Base-by-base conservation (phyloP, 2,888 invertebrate species). In the Brachyptera risi region DNA sequence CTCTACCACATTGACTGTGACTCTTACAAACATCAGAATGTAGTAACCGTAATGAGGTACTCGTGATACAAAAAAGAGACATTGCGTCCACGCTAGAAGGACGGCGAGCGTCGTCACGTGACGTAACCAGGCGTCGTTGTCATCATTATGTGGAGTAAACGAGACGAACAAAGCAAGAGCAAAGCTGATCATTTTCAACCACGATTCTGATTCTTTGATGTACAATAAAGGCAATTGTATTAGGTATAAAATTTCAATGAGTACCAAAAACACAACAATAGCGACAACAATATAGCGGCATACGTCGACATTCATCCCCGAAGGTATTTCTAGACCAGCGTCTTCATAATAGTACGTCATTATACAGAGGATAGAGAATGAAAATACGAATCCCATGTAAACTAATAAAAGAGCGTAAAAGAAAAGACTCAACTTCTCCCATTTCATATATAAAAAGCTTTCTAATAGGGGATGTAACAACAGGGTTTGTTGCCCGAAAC, bases 11-110 rank as follows among this genome's bases (percentile, higher is more conserved):
- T 81, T 81, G 1, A 75, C 73, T 0, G 81, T 80, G 1, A 83
- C 83, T 67, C 80, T 80, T n/a, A 79, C 79, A 71, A 83, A 83
- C 83, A 83, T 83, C 4, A 82, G 75, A 1, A 82, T 80, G 71
- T 81, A 81, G 68, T 80, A 80, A 1, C 82, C 82, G 76, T 80
- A 80, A 56, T 77, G 78, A 0, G 82, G 82, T 63, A 82, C 80
- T 58, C 82, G 74, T 0, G 82, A 81, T 1, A 82, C 69, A 1
- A 82, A 70, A 60, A 83, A 80, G 77, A 82, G 80, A 68, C 82
- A 74, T 66, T 83, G 80, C 11, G 80, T 68, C 83, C 83, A 83
- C 0, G 80, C 75, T 2, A 82, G 68, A 11, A 83, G 75, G 23
- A 82, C 66, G 0, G 82, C 79, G 5, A 79, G 63, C 0, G 82